Percentiles rank a stretch among this genome's conserved stretches.
Conservation (phyloP, 2,797 vertebrate species). For the Monodelphis domestica region DNA sequence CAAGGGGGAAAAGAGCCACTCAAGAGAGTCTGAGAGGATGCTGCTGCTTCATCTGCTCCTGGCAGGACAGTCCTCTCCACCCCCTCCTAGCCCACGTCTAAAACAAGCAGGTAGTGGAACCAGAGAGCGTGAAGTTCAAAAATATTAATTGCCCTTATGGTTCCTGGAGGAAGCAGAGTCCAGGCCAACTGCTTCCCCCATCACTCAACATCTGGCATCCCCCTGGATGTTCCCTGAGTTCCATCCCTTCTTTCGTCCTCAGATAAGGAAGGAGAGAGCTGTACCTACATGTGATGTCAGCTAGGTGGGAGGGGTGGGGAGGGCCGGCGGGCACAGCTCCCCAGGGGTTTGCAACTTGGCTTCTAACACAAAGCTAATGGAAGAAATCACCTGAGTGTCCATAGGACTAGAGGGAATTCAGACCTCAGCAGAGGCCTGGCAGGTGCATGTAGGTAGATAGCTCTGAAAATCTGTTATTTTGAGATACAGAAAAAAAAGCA, state of each 20-base stretch:
- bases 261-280: conserved; percentile 40
- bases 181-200: not conserved
- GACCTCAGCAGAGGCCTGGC: not conserved
- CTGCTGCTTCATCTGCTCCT: not conserved
- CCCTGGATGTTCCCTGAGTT: conserved; percentile 42
- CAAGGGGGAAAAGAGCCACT: not conserved
- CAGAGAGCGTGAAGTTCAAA: not conserved
- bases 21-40: not conserved
- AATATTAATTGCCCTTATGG: not conserved
- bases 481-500: not conserved
- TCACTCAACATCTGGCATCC: conserved; percentile 38
- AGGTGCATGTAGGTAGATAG: not conserved
- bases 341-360: conserved; percentile 43
- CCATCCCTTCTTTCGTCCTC: conserved; percentile 46
- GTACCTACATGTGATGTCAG: conserved; percentile 55
- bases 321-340: conserved; percentile 14
- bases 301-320: conserved; percentile 41
- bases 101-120: not conserved
- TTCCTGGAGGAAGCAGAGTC: not conserved
- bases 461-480: not conserved
- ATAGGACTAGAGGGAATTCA: not conserved
- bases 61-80: not conserved
- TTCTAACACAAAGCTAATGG: conserved; percentile 16
- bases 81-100: not conserved
- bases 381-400: conserved; percentile 65